Evolutionary conservation across 2,888 invertebrate genomes (phyloP).

Genomic region (Diaperis boleti): DNA sequence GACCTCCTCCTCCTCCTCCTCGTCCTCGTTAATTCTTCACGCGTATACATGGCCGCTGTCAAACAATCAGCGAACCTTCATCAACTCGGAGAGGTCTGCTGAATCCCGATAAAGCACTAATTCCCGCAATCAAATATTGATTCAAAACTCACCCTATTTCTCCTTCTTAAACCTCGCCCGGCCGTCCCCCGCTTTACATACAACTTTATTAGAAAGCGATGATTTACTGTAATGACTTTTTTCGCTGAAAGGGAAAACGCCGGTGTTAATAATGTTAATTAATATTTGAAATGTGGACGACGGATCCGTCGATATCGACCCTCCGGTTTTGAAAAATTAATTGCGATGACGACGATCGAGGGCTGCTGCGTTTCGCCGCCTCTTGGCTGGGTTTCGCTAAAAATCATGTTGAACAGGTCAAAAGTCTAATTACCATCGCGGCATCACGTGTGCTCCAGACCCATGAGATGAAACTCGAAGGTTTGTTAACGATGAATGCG

Average conservation of each 20-base stretch:
- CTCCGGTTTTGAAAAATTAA: constrained; percentile 34
- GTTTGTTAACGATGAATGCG: too few species aligned
- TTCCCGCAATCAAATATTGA: constrained; percentile 69
- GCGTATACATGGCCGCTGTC: constrained; percentile 66
- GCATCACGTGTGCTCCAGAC: too few species aligned
- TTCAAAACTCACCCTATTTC: constrained; percentile 66
- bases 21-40: constrained; percentile 65
- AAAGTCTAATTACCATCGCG: too few species aligned
- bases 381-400: too few species aligned
- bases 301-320: constrained; percentile 59
- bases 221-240: constrained; percentile 73
- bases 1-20: too few species aligned
- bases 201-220: constrained; percentile 71
- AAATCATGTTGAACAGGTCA: too few species aligned
- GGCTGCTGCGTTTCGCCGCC: too few species aligned
- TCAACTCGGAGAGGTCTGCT: constrained; percentile 66
- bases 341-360: constrained; percentile 22
- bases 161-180: constrained; percentile 58
- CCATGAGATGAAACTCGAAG: too few species aligned
- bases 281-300: constrained; percentile 70
- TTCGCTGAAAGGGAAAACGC: constrained; percentile 66
- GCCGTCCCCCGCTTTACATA: constrained; percentile 65
- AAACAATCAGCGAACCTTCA: constrained; percentile 68
- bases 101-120: constrained; percentile 68
- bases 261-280: constrained; percentile 74